These are phyloP conservation scores for Terebella lapidaria DNA, from an alignment of 2,888 invertebrate genomes.

Conservation along the genomic window DNA sequence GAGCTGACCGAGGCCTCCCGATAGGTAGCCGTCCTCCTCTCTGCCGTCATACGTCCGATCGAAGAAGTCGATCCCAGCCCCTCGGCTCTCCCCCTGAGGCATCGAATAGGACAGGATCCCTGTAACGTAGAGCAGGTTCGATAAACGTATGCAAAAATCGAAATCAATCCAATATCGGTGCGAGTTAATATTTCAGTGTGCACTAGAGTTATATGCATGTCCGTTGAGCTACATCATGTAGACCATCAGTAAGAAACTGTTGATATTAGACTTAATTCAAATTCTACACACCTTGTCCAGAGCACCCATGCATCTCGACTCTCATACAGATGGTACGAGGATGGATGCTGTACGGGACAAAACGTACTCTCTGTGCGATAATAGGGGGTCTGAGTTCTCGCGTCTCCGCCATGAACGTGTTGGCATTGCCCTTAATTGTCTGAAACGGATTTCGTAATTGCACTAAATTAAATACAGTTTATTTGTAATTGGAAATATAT, in stretches of 20 bases:
- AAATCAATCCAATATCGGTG: too few relatives aligned
- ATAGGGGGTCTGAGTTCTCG: conserved; percentile 72
- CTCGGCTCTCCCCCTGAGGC: conserved; percentile 79
- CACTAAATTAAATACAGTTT: too few relatives aligned
- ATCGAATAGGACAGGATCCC: conserved; percentile 80
- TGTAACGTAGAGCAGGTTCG: too few relatives aligned
- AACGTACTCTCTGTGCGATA: conserved; percentile 77
- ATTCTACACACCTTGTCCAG: conserved; percentile 67
- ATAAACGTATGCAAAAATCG: too few relatives aligned
- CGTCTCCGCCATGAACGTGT: conserved; percentile 76
- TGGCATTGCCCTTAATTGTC: conserved; percentile 76
- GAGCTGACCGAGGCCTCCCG: conserved; percentile 77
- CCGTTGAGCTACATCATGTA: too few relatives aligned
- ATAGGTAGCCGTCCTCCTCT: conserved; percentile 53
- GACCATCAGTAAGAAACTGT: too few relatives aligned
- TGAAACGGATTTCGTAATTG: too few relatives aligned
- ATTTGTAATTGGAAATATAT: too few relatives aligned
- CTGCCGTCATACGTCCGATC: conserved; percentile 79
- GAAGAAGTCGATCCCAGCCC: conserved; percentile 73
- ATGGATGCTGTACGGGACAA: conserved; percentile 77
- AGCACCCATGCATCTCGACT: conserved; percentile 82
- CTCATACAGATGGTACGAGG: conserved; percentile 84
- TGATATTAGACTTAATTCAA: too few relatives aligned
- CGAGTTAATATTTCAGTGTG: too few relatives aligned
- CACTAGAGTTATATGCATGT: too few relatives aligned